Conservation (phyloP, 2,113 vertebrate genomes). For the Planiliza haematocheilus region DNA sequence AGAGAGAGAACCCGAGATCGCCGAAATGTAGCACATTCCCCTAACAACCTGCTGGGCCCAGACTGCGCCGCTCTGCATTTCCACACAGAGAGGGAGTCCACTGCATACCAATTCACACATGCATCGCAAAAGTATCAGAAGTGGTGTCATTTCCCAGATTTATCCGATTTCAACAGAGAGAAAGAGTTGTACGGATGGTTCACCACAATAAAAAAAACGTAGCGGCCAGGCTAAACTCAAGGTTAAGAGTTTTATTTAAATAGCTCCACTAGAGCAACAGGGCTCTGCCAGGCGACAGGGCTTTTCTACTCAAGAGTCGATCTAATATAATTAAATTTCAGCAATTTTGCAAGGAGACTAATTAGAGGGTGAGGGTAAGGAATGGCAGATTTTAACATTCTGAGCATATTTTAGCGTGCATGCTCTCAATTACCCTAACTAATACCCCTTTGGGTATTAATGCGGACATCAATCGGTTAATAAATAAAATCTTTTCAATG, state of each 20-base stretch:
- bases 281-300: neutral
- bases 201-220: neutral
- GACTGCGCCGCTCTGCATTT: slow-evolving; percentile 37
- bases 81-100: slow-evolving; percentile 37
- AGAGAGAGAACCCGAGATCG: slow-evolving; percentile 51
- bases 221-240: neutral
- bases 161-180: neutral
- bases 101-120: slow-evolving; percentile 47
- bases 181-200: neutral
- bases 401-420: slow-evolving; percentile 9
- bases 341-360: slow-evolving; percentile 28
- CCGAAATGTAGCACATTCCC: slow-evolving; percentile 56
- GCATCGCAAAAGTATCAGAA: slow-evolving; percentile 6
- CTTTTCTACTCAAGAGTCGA: slow-evolving; percentile 15
- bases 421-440: slow-evolving; percentile 29
- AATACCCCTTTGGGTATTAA: neutral
- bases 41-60: slow-evolving; percentile 47
- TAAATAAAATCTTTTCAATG: slow-evolving; percentile 11
- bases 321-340: slow-evolving; percentile 12
- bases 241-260: slow-evolving; percentile 45
- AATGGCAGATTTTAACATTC: slow-evolving; percentile 18
- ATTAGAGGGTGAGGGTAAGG: slow-evolving; percentile 33
- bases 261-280: slow-evolving; percentile 2
- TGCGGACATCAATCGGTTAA: slow-evolving; percentile 1
- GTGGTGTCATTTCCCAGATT: slow-evolving; percentile 18